Base-by-base conservation (phyloP, 2,113 vertebrate species). In the Scalopus aquaticus region DNA sequence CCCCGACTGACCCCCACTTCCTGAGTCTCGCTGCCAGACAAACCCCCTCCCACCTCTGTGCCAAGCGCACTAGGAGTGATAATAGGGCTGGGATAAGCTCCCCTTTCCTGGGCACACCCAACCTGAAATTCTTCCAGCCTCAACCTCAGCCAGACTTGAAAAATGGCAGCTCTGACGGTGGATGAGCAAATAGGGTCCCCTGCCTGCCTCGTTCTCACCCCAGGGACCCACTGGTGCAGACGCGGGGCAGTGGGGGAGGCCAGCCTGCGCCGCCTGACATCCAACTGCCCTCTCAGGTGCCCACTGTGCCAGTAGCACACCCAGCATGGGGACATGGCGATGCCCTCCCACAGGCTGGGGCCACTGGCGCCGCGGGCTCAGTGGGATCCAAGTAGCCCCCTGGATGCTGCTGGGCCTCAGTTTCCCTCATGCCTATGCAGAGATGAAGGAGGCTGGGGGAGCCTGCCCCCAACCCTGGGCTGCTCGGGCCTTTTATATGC, bases 401-500 rank as follows among this genome's bases (percentile, higher is more conserved):
- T 97, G 74, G 0, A 5, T 39, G 22, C 32, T 2, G 1, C 58
- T 24, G 35, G 28, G 91, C 90, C 93, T 97, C 95, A 90, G 95
- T 91, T 83, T 96, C 86, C 86, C 79, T 0, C 35, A 7, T 0
- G 49, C 91, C 13, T 39, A 13, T 35, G 19, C 42, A 2, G 26
- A 51, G 87, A 94, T n/a, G 37, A 26, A 42, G 69, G 51, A 84
- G 74, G 58, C 28, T 3, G n/a, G 56, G 79, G 26, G 26, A 2
- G 67, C 10, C 78, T 58, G 39, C 16, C 22, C 72, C 51, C 60
- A 56, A 1, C 28, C 46, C 26, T 10, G 0, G 2, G 1, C 91
- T 56, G 60, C 2, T 98, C 95, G 94, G 96, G 97, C 97, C 94
- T 99, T 99, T 99, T 98, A 99, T 99, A 98, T 99, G 99, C 98